Conservation (phyloP, 2,113 vertebrate species). For the Eidolon helvum region DNA sequence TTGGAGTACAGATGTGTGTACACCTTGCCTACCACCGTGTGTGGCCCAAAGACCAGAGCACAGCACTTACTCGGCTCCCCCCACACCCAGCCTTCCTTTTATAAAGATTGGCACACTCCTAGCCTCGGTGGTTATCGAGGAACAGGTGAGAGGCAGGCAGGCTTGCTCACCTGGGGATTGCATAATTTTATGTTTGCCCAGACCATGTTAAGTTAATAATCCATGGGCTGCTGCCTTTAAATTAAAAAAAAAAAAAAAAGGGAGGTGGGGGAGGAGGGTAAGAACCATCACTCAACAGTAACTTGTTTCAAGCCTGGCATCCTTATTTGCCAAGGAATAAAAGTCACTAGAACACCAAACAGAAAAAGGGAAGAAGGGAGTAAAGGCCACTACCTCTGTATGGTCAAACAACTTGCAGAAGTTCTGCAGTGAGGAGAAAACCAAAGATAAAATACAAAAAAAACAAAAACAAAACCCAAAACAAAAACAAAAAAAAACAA, state of each 20-base stretch:
- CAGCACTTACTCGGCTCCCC: neutral
- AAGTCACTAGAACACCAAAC: conserved; percentile 69
- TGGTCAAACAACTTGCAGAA: neutral
- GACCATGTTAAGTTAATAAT: conserved; percentile 79
- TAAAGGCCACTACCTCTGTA: neutral
- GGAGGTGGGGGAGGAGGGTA: neutral
- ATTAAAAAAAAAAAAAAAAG: neutral
- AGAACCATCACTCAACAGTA: conserved; percentile 51
- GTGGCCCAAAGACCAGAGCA: neutral
- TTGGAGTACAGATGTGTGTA: neutral
- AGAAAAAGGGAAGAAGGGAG: neutral
- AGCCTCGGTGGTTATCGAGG: conserved; percentile 30
- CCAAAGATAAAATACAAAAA: neutral
- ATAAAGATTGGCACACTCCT: neutral
- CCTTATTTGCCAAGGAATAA: conserved; percentile 71
- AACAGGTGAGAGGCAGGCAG: neutral
- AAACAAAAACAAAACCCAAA: neutral
- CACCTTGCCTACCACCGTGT: neutral
- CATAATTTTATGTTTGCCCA: conserved; percentile 67
- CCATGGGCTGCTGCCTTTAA: conserved; percentile 57
- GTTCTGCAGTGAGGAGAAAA: neutral
- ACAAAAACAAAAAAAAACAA: neutral
- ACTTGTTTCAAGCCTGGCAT: conserved; percentile 53
- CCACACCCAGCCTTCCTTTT: neutral
- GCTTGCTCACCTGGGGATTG: neutral